Evolutionary conservation across 2,113 vertebrate species (phyloP), one percentile per base, ranked within the genome.

Genomic region (Ictalurus punctatus): DNA sequence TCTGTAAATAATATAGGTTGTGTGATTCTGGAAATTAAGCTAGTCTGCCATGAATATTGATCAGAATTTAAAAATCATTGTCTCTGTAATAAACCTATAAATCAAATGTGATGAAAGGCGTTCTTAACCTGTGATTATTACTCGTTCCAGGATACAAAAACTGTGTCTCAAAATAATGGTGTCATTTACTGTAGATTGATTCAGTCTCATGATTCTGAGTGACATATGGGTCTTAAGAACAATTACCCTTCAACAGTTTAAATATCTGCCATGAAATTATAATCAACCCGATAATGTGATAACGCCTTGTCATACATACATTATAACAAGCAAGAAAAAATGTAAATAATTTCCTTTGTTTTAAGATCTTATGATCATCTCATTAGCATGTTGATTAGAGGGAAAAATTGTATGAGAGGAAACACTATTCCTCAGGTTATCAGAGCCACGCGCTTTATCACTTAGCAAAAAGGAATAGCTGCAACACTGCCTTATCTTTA

Each of bases 401-500:
- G 21, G 65, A 84, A 85, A 63, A 54, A 73, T 30, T 34, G 2
- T 25, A 59, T 17, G 7, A 67, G 84, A 69, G 85, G 89, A 59
- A 86, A 81, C 80, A 56, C 84, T 86, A 87, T 88, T 92, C 69
- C 82, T 87, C 85, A 84, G 91, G 90, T 92, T 93, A 89, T 90
- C 89, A 21, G 21, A 21, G 25, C 34, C 52, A 25, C 74, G 37
- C 4, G 40, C 82, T 91, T 61, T 90, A 90, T 90, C 84, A 23
- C 82, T 83, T 85, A 44, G 56, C 58, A 54, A 79, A 89, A 88
- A 82, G 86, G 59, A 83, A 83, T 84, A 86, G 86, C 84, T 89
- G 17, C 58, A 27, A 76, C 76, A 40, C 73, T 16, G 56, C 83
- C 92, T 92, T 92, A 92, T 92, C 90, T 91, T 74, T 92, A 93